Conservation (phyloP, 2,797 vertebrate species). For the Falco columbarius region DNA sequence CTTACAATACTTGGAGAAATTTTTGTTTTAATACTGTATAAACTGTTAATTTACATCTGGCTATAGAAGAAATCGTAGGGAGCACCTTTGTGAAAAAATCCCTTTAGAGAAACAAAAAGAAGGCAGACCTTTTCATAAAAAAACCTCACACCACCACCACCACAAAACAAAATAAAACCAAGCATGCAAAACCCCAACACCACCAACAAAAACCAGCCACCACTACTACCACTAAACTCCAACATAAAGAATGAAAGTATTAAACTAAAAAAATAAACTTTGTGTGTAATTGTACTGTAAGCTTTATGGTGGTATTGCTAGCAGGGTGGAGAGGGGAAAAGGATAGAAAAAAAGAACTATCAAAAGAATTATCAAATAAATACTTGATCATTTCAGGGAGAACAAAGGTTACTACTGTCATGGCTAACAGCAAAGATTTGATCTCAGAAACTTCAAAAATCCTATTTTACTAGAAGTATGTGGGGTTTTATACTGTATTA, state of each 20-base stretch:
- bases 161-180: no score
- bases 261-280: not conserved
- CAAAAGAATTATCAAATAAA: not conserved
- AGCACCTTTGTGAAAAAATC: not conserved
- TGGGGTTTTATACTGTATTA: not conserved
- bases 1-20: not conserved
- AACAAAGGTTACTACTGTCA: not conserved
- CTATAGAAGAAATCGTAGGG: not conserved
- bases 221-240: fast-evolving
- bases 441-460: not conserved
- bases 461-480: not conserved
- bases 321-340: not conserved
- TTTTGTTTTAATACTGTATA: not conserved
- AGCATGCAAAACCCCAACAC: not conserved
- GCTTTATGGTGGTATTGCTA: not conserved
- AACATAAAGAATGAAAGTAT: not conserved
- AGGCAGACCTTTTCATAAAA: not conserved
- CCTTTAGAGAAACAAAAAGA: not conserved
- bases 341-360: not conserved
- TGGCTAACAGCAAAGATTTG: not conserved
- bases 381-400: not conserved
- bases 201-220: not conserved
- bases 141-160: not conserved
- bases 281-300: not conserved
- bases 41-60: not conserved